A percentile compares a stretch with the other conserved stretches of the same genome.
Conservation (phyloP, 2,797 vertebrate species). For the Xyrichtys novacula region DNA sequence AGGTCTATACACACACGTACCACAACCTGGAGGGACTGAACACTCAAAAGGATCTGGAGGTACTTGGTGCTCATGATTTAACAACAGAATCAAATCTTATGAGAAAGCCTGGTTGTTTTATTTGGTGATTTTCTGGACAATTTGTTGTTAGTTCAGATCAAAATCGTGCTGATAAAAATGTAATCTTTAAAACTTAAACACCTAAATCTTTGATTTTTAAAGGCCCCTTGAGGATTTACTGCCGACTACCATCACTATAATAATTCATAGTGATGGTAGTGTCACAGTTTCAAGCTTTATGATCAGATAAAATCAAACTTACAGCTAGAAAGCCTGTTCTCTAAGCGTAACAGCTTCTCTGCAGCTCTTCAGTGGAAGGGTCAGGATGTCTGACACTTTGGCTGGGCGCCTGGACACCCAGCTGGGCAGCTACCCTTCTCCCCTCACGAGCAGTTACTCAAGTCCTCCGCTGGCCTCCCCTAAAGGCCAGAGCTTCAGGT, state of each 20-base stretch:
- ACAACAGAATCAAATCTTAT: too few species aligned
- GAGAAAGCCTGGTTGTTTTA: too few species aligned
- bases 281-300: background rate
- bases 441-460: slow-evolving; percentile 25
- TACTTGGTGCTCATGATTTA: slow-evolving; percentile 35
- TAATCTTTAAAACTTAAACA: too few species aligned
- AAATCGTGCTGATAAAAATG: too few species aligned
- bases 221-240: too few species aligned
- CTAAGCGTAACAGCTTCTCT: background rate
- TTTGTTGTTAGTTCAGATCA: too few species aligned
- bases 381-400: slow-evolving; percentile 46
- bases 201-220: too few species aligned
- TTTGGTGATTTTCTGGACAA: background rate
- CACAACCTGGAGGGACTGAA: slow-evolving; percentile 82
- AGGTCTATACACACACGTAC: slow-evolving; percentile 86
- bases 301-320: background rate
- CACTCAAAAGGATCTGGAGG: slow-evolving; percentile 85
- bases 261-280: too few species aligned
- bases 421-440: slow-evolving; percentile 45
- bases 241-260: too few species aligned
- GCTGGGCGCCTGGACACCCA: slow-evolving; percentile 45
- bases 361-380: slow-evolving; percentile 73
- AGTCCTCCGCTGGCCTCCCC: slow-evolving; percentile 13
- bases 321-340: background rate
- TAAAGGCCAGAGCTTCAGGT: slow-evolving; percentile 17